Base-by-base conservation (phyloP, 2,888 invertebrate species). In the Agrotis segetum region DNA sequence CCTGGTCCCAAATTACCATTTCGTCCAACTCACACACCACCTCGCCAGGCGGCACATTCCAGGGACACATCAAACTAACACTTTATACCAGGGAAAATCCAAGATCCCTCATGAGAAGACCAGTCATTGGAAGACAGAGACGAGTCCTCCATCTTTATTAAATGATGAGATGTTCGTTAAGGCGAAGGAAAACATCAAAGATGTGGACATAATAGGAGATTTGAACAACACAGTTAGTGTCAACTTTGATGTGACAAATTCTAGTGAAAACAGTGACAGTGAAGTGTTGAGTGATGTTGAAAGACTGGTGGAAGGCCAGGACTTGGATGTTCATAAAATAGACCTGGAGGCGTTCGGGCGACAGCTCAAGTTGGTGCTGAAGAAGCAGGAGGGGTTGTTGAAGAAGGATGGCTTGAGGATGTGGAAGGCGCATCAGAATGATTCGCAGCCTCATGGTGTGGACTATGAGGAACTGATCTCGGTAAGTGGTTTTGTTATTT, bases 1-100 rank as follows among this genome's bases (percentile, higher is more conserved):
- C 87, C 96, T 97, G 91, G 98, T 99, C 88, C 99, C 99, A 79
- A 97, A 97, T 85, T 99, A 99, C 94, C 98, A 99, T 96, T 96
- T 98, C 86, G 97, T 99, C 67, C 97, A 97, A 82, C 96, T 99
- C 81, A 96, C 97, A 71, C 98, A 98, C 92, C 97, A 97, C 81
- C 86, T 96, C 0, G 83, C 95, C 11, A 89, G 96, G 85, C 91
- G 96, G 88, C 93, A 96, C 85, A 92, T 95, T 62, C 87, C 92
- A n/a, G 85, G 90, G n/a, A 85, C 88, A 55, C 94, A 95, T 77
- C 79, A 88, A 17, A 69, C 84, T 62, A 96, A 95, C 84, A 75
- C 82, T 64, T 88, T 90, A 80, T 82, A 83, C 63, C 82, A 82
- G 55, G 89, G 87, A 77, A 87, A 88, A 3, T 87, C 86, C 0